Evolutionary conservation across 2,797 vertebrate species (phyloP), one percentile per base, ranked within the genome.

Genomic region (Neosalanx taihuensis): DNA sequence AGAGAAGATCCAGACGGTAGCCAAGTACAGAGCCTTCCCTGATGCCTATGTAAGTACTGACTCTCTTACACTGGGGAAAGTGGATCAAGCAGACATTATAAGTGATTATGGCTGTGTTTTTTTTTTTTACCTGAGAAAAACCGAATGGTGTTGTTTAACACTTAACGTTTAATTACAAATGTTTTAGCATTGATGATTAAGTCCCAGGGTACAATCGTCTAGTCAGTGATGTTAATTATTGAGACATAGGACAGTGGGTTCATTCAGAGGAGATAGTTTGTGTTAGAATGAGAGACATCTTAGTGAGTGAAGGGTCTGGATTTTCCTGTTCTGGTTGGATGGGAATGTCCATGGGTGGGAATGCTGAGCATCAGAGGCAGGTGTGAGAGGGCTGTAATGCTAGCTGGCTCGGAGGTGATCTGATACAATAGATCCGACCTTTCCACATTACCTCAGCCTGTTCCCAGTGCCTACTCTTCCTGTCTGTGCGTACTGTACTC

Each of bases 31-130:
- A 76, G 92, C 92, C n/a, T 94, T 93, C 76, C 92, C 93, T 0
- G 93, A 94, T 60, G 91, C 90, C 33, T 94, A 94, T 79, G 94
- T 95, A 73, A 94, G 93, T 93, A 26, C 12, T 67, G 0, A 64
- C 31, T 31, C 67, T 65, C 51, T 53, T 17, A 53, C 17, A 18
- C 5, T 15, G 51, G 51, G 51, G 13, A 15, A 17, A 18, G 13
- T 17, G 51, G 1, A 5, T 17, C 18, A 6, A 41, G 9, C 37
- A 13, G 2, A 46, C 41, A 12, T 2, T 12, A 13, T 46, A 2
- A 46, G 41, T 46, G 41, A 13, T 46, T 10, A 46, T 13, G 10
- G 41, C 9, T 10, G 41, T 46, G 23, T 26, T 26, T 10, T 46
- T 46, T 46, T 46, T 13, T 10, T 12, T 12, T 12, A 13, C 41